Conservation (phyloP, 2,888 invertebrate species). For the Phyllotreta striolata region DNA sequence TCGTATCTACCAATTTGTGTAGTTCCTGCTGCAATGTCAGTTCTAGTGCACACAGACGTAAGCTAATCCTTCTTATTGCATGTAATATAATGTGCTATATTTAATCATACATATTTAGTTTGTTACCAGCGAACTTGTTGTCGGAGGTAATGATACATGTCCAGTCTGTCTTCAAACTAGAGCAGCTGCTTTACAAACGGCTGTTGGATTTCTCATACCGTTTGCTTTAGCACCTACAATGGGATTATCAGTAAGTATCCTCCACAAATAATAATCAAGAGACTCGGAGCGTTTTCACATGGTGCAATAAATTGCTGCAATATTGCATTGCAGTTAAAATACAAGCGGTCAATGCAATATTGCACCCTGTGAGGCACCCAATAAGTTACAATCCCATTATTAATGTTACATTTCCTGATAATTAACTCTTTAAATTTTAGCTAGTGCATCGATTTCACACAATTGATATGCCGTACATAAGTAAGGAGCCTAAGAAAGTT, state of each 20-base stretch:
- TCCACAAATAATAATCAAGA: not conserved
- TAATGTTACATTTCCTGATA: no score
- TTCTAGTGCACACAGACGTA: slow-evolving; percentile 56
- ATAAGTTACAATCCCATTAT: no score
- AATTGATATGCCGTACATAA: slow-evolving; percentile 70
- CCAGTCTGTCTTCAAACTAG: slow-evolving; percentile 72
- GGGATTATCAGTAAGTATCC: slow-evolving; percentile 66
- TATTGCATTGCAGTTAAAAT: not conserved
- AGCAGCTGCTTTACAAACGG: slow-evolving; percentile 66
- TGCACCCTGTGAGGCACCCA: no score
- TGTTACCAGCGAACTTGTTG: slow-evolving; percentile 66
- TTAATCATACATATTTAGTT: slow-evolving; percentile 57
- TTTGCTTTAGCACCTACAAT: slow-evolving; percentile 67
- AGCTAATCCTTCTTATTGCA: not conserved
- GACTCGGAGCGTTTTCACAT: not conserved
- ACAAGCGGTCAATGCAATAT: no score
- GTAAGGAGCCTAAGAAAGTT: slow-evolving; percentile 65
- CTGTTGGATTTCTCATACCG: slow-evolving; percentile 68
- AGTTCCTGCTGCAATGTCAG: slow-evolving; percentile 67
- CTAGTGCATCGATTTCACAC: slow-evolving; percentile 70
- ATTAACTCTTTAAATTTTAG: slow-evolving; percentile 60
- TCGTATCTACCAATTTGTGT: slow-evolving; percentile 69
- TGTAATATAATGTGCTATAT: not conserved
- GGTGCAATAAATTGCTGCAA: not conserved
- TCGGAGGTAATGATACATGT: slow-evolving; percentile 65